Base-by-base conservation (phyloP, 2,888 invertebrate genomes). In the Charanyca ferruginea region DNA sequence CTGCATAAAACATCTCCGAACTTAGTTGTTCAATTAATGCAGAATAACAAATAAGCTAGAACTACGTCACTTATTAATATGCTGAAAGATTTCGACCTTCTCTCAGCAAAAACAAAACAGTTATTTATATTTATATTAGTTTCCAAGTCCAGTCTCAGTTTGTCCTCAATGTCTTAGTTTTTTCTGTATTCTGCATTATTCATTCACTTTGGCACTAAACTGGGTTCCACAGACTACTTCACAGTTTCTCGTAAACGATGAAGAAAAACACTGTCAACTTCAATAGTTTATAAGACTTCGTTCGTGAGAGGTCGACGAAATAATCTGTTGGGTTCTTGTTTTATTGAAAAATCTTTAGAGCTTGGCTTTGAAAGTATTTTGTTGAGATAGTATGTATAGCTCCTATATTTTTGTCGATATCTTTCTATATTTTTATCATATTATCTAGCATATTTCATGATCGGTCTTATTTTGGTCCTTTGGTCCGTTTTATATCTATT, bases 221-320 rank as follows among this genome's bases (percentile, higher is more conserved):
- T 52, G 62, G 62, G 65, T 78, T 60, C 57, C 62, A 44, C 47
- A 63, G 69, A 65, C 49, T 66, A 65, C 49, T 73, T 70, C 52
- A 41, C 49, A 62, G 60, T 79, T 71, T 63, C 61, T 65, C 38
- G 61, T 71, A 75, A 80, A 62, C 58, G 66, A 42, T 79, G 61
- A 79, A 79, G 71, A 60, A 79, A 73, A 78, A 65, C 55, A 57
- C 52, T 53, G 80, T 65, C 71, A 76, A 66, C 67, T 78, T 76
- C 67, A 78, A 76, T 78, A 76, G 71, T 78, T 76, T 76, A 63
- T 59, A 75, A 79, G 76, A 58, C 67, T 62, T 59, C 0, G 76
- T 35, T 59, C 38, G 68, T 62, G 66, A 54, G 63, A 59, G 58
- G 51, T 53, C 59, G 61, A 41, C 5, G 65, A 51, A 53, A 79